Evolutionary conservation across 2,113 vertebrate genomes (phyloP).

Genomic region (Pipra filicauda): DNA sequence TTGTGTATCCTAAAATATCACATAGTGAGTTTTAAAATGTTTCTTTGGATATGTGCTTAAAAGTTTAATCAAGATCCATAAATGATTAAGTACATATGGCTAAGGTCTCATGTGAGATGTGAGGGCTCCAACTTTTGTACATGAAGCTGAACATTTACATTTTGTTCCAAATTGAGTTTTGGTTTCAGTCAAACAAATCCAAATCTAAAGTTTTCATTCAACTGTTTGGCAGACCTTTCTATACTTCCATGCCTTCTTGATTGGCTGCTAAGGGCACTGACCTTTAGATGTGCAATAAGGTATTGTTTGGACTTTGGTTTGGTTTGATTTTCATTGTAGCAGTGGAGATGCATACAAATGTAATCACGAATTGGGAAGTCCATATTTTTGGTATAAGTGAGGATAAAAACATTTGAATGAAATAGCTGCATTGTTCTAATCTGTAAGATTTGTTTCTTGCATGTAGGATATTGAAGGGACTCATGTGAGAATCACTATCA

Average conservation of each 20-base stretch:
- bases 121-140: constrained; percentile 20
- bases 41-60: background rate
- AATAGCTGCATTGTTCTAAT: background rate
- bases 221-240: constrained; percentile 12
- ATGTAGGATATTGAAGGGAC: background rate
- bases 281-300: background rate
- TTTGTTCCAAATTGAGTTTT: constrained; percentile 39
- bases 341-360: background rate
- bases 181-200: constrained; percentile 44
- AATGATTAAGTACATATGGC: constrained; percentile 7
- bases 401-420: background rate
- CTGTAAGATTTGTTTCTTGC: background rate
- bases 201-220: constrained; percentile 36
- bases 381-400: background rate
- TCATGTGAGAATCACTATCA: background rate
- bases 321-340: background rate
- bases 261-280: constrained; percentile 5
- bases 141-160: constrained; percentile 36
- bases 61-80: constrained; percentile 6
- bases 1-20: background rate
- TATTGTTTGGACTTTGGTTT: background rate
- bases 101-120: constrained; percentile 11
- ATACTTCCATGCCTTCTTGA: constrained; percentile 3
- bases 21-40: background rate
- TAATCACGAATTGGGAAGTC: background rate